Conservation (phyloP, 2,888 invertebrate species). For the Aphrophora alni region DNA sequence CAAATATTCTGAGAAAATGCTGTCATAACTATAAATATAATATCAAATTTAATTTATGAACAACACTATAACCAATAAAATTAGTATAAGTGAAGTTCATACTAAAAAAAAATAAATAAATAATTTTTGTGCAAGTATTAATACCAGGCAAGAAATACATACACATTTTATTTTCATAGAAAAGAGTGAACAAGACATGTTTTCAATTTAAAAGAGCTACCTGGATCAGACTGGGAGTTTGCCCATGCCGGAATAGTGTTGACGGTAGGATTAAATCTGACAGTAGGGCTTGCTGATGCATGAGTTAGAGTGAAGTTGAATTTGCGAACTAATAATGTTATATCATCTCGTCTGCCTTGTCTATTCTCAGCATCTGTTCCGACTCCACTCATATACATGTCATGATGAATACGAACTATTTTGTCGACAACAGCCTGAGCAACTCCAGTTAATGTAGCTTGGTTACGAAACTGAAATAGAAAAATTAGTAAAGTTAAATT, state of each 20-base stretch:
- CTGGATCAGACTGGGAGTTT: slow-evolving; percentile 38
- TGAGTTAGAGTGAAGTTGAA: slow-evolving; percentile 81
- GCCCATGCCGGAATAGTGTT: slow-evolving; percentile 21
- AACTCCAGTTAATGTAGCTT: slow-evolving; percentile 79
- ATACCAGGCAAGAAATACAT: no score
- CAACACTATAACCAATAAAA: no score
- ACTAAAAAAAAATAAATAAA: no score
- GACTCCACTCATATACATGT: slow-evolving; percentile 69
- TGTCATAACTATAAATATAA: no score
- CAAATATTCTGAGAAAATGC: no score
- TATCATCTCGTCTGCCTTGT: slow-evolving; percentile 76
- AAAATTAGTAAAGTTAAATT: slow-evolving; percentile 26
- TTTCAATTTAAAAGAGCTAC: no score
- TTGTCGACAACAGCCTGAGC: slow-evolving; percentile 87
- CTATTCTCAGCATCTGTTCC: slow-evolving; percentile 53
- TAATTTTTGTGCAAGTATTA: no score
- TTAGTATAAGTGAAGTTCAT: no score
- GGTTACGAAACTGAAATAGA: slow-evolving; percentile 70
- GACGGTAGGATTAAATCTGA: slow-evolving; percentile 37
- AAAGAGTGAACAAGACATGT: no score
- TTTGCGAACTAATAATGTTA: slow-evolving; percentile 83
- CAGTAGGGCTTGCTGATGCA: slow-evolving; percentile 58
- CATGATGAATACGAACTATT: slow-evolving; percentile 82
- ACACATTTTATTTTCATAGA: no score
- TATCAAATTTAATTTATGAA: no score